Evolutionary conservation across 1,140 invertebrate genomes (phyloP), one percentile per base, ranked within the genome.

Genomic region (Scaptodrosophila lebanonensis): DNA sequence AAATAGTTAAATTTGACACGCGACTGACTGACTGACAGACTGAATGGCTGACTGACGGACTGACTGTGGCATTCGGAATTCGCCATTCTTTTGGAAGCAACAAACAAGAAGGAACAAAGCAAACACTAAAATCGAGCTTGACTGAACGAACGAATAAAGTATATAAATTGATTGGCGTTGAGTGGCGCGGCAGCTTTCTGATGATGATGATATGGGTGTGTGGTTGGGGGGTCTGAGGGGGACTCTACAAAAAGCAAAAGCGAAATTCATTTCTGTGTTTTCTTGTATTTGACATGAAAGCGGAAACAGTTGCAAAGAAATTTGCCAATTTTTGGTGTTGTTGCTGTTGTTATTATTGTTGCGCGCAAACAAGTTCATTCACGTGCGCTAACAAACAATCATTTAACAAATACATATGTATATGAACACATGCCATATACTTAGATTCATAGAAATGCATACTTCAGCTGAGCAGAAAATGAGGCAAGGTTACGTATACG

Each of bases 131-230:
- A 49, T 39, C 12, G 39, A 15, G 30, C 4, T 15, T 16, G 8
- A 22, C 22, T 39, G 50, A 51, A 76, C n/a, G n/a, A 65, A 82
- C 64, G 82, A 79, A 71, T 79, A 79, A 79, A 79, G 48, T 69
- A 60, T 65, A 66, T 62, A 67, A 77, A 68, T 77, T 77, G 72
- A 77, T 77, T 77, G 72, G 58, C 72, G 72, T 71, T 72, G 72
- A 77, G 72, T 77, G 67, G 47, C 22, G 22, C 22, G 8, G 8
- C 22, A 25, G 8, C 3, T n/a, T n/a, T n/a, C n/a, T n/a, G n/a
- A n/a, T n/a, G n/a, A n/a, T n/a, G n/a, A n/a, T n/a, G n/a, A n/a
- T n/a, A n/a, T n/a, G n/a, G n/a, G n/a, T n/a, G n/a, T n/a, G n/a
- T n/a, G n/a, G n/a, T n/a, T n/a, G n/a, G n/a, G n/a, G n/a, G n/a